Base-by-base conservation (phyloP, 2,797 vertebrate genomes). In the Sebastes diploproa region DNA sequence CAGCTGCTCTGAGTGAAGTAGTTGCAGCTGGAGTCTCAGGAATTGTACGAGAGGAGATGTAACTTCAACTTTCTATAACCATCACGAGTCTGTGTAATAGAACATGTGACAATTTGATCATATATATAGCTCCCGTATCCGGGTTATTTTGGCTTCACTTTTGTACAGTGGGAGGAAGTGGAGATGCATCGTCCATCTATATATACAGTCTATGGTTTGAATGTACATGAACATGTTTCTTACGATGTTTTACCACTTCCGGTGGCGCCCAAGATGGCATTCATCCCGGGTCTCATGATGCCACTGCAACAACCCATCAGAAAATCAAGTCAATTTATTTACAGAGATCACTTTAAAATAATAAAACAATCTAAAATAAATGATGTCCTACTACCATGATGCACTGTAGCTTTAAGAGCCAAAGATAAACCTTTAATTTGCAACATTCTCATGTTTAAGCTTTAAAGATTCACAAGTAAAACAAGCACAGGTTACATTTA, bases 211-310 rank as follows among this genome's bases (percentile, higher is more conserved):
- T 1, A 50, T 50, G 18, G 18, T 50, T 50, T 50, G 46, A 50
- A 14, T 63, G 42, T 3, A 58, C 6, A 32, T 55, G 18, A 52
- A 20, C 8, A 16, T 27, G n/a, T 62, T 52, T 80, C 95, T 96
- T 94, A 96, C 96, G 95, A 96, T 89, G 96, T 96, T 94, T 96
- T 96, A 5, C 96, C 96, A 22, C 96, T 96, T 87, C 96, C 96
- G 4, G 96, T 96, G 27, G 96, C 93, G 0, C 96, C 96, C 95
- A 96, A 94, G 82, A 96, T 96, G 1, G 96, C 96, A 29, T 96
- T 96, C 92, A 96, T 91, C 23, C 96, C 96, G 1, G 95, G 95
- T 88, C 82, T 96, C 94, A 96, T 94, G 80, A 96, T 94, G 62
- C 96, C 96, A 87, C 96, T 96, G 88, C 73, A 93, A 91, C n/a